phyloP scores from a whole-genome alignment of 2,113 vertebrate genomes.

The Atrichornis clamosus region DNA sequence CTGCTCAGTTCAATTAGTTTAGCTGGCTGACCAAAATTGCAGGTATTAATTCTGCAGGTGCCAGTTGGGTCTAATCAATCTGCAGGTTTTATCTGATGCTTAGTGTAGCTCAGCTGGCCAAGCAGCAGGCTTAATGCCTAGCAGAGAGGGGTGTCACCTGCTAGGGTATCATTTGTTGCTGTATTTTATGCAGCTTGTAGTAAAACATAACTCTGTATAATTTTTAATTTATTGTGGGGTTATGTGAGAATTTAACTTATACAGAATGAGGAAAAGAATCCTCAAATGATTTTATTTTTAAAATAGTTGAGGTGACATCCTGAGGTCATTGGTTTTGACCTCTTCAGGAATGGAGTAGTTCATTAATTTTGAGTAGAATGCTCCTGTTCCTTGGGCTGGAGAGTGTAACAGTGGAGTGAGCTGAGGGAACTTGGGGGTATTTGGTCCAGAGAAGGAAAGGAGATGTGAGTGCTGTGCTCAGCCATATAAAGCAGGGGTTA shows the following conservation, averaged over 20 bases:
- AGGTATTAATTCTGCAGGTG: slow-evolving; percentile 63
- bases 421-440: background rate
- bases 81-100: slow-evolving; percentile 39
- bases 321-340: background rate
- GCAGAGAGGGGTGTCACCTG: slow-evolving; percentile 35
- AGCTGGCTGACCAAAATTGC: slow-evolving; percentile 22
- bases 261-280: background rate
- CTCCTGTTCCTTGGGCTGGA: background rate
- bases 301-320: background rate
- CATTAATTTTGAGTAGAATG: background rate
- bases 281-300: background rate
- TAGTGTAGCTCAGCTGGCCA: slow-evolving; percentile 21
- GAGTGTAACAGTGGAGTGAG: background rate
- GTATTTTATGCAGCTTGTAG: background rate
- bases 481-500: background rate
- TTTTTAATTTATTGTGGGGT: background rate
- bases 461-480: background rate
- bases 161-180: slow-evolving; percentile 1
- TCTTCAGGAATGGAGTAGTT: background rate
- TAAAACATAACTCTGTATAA: background rate
- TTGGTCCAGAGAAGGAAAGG: background rate
- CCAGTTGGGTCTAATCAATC: slow-evolving; percentile 36
- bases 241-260: background rate
- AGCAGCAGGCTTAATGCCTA: background rate
- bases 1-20: slow-evolving; percentile 50